Percentiles rank a stretch among this genome's conserved stretches.
These are phyloP conservation scores for Aix galericulata DNA, from an alignment of 2,113 vertebrate genomes.

Conservation along the genomic window DNA sequence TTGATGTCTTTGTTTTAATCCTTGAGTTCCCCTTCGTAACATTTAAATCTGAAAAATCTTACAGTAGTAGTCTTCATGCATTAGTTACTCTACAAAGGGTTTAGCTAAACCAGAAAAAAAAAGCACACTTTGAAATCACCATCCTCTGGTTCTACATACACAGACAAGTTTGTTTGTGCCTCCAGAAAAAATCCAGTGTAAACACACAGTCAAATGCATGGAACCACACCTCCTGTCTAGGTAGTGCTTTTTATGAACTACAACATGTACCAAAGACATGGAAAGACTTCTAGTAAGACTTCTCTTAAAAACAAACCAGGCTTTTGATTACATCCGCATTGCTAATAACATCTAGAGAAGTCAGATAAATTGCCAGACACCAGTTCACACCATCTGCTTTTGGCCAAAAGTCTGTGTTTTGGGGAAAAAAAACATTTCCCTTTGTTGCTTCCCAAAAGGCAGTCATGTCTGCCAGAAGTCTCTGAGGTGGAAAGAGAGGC, in stretches of 20 bases:
- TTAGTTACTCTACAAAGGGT: neutral
- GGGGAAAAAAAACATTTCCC: neutral
- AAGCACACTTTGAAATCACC: neutral
- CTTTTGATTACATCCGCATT: neutral
- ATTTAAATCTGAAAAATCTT: neutral
- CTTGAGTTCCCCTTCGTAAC: neutral
- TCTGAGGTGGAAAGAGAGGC: neutral
- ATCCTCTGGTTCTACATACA: neutral
- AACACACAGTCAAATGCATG: neutral
- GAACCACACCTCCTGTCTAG: neutral
- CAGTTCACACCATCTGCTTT: neutral
- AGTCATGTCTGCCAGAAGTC: neutral
- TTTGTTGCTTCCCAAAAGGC: neutral
- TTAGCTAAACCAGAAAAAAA: constrained; percentile 23
- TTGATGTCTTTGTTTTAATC: constrained; percentile 48
- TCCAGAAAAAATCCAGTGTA: neutral
- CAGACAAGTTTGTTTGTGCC: neutral
- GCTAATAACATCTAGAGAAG: neutral
- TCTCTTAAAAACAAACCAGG: neutral
- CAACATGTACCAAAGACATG: rapidly evolving
- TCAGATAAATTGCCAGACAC: neutral
- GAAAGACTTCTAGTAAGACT: rapidly evolving
- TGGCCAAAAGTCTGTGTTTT: neutral
- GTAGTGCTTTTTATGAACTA: neutral
- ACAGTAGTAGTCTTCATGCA: constrained; percentile 3